A percentile compares a stretch with the other conserved stretches of the same genome.
phyloP scores from a whole-genome alignment of 2,797 vertebrate species.

The Pantherophis alleghaniensis region DNA sequence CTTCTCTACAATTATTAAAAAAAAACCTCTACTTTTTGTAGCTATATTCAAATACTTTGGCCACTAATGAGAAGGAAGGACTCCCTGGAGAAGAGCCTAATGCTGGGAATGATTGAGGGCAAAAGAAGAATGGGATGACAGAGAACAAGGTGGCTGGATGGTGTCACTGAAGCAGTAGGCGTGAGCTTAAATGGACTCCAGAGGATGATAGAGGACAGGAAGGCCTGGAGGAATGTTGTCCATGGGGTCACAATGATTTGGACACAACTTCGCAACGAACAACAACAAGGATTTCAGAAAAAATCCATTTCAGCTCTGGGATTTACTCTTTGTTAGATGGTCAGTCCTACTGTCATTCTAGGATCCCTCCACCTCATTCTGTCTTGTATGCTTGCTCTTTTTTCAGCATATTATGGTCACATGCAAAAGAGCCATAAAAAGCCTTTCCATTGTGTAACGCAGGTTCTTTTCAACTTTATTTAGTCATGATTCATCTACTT shows the following conservation, averaged over 20 bases:
- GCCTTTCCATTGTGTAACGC: neutral
- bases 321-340: neutral
- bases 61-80: too few species aligned
- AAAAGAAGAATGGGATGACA: too few species aligned
- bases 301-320: neutral
- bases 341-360: neutral
- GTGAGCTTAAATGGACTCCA: too few species aligned
- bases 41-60: neutral
- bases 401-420: neutral
- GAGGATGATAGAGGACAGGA: too few species aligned
- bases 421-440: neutral
- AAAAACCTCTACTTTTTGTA: neutral
- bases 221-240: too few species aligned
- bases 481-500: neutral
- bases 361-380: neutral
- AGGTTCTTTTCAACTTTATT: neutral
- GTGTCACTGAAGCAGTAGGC: too few species aligned
- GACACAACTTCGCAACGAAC: too few species aligned
- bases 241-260: too few species aligned
- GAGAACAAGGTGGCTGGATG: too few species aligned
- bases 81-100: too few species aligned
- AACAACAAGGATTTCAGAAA: neutral
- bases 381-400: neutral
- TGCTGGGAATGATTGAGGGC: too few species aligned
- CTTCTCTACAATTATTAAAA: too few species aligned